Base-by-base conservation (phyloP, 2,888 invertebrate genomes). In the Agrotis segetum region DNA sequence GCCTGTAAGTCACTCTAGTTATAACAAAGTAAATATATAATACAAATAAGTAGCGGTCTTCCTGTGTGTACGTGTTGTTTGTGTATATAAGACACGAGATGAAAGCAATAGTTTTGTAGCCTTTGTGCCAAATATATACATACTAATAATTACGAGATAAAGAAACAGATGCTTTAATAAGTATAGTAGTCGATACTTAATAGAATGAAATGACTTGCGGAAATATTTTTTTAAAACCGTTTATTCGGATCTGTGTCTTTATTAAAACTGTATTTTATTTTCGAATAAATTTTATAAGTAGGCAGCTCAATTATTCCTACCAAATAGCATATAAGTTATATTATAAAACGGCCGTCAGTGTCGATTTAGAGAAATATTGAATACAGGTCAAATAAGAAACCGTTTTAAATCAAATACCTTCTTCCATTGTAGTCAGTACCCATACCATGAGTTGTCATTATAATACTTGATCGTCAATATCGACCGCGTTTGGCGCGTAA, bases 41-140 rank as follows among this genome's bases (percentile, higher is more conserved):
- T 49, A 29, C 24, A 46, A 9, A 46, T 21, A 29, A 67, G 50
- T 29, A 40, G 44, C 24, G 2, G 62, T 71, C 67, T 73, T 80
- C 67, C 74, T 47, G 17, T 58, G 16, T 24, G 16, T 53, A 34
- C 47, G 34, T 34, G 14, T 40, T 53, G 3, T 47, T 34, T 21
- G 56, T 62, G 44, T 67, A n/a, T n/a, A n/a, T n/a, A 11, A 63
- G 29, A 67, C 40, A 67, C 44, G 34, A 67, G 11, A 46, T 53
- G 40, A 46, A 61, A 24, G 29, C 63, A 64, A 52, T 74, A 49
- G 50, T 62, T 63, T 60, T 67, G 29, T 61, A 67, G 21, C 46
- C 29, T n/a, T 66, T 64, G 78, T 79, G 79, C 72, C 79, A 77
- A 79, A 77, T 77, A 29, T 67, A 49, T 29, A 52, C 14, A 49